A percentile compares a stretch with the other conserved stretches of the same genome.
These are phyloP conservation scores for Chelonoidis abingdonii DNA, from an alignment of 2,113 vertebrate genomes.

Conservation along the genomic window DNA sequence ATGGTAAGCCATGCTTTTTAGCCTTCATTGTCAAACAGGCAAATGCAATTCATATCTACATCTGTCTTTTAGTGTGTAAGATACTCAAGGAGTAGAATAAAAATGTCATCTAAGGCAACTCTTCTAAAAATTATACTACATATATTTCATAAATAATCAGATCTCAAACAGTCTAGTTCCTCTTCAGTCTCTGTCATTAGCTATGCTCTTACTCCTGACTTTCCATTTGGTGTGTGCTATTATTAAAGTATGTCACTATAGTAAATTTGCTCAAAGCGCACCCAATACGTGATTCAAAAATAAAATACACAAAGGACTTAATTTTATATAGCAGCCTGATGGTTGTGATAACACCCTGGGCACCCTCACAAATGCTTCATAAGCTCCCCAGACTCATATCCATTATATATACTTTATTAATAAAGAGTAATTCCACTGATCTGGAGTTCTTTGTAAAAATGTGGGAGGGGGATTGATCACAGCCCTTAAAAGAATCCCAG, in stretches of 20 bases:
- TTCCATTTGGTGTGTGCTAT: background rate
- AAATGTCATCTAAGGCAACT: background rate
- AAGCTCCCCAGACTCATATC: background rate
- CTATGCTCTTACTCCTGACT: background rate
- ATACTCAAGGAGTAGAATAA: background rate
- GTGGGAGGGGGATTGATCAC: background rate
- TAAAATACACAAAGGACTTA: background rate
- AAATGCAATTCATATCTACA: background rate
- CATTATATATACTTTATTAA: background rate
- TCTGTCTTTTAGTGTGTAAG: background rate
- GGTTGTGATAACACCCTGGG: background rate
- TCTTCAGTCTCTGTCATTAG: background rate
- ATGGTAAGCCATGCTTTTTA: background rate
- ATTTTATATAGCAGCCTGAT: background rate
- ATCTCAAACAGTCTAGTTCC: slow-evolving; percentile 5
- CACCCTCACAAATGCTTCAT: background rate
- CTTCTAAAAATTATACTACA: background rate
- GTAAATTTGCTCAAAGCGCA: background rate
- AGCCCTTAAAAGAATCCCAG: background rate
- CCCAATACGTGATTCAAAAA: background rate
- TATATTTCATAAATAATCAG: background rate
- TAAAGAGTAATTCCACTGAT: background rate
- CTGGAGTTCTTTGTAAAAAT: background rate
- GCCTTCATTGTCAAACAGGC: background rate
- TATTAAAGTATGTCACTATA: background rate